Conservation (phyloP, 2,113 vertebrate genomes). For the Prionailurus viverrinus region DNA sequence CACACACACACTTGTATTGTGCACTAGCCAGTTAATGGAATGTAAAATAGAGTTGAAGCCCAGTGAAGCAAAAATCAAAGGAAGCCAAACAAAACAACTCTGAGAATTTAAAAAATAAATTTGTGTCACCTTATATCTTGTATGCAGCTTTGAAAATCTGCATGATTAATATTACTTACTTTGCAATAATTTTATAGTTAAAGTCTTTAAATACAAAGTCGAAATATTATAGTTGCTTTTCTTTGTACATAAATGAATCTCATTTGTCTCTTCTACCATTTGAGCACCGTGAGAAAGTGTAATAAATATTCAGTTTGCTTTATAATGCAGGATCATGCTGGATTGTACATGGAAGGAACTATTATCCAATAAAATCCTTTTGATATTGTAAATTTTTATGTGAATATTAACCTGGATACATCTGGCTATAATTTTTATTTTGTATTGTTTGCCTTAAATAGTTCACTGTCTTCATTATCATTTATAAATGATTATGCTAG, state of each 20-base stretch:
- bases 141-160: not conserved
- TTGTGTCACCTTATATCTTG: not conserved
- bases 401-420: not conserved
- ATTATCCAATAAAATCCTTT: not conserved
- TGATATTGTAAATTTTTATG: conserved; percentile 45
- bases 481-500: conserved; percentile 23
- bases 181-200: conserved; percentile 18
- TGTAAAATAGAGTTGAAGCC: not conserved
- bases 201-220: not conserved
- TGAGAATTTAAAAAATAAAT: conserved; percentile 10
- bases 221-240: conserved; percentile 23
- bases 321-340: not conserved
- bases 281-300: not conserved
- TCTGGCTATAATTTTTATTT: not conserved
- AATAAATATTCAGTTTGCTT: conserved; percentile 7
- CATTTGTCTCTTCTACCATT: not conserved
- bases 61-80: not conserved
- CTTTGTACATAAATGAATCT: conserved; percentile 6
- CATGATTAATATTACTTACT: not conserved
- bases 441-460: conserved; percentile 52
- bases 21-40: not conserved
- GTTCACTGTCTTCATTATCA: not conserved
- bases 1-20: not conserved
- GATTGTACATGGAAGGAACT: not conserved
- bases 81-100: not conserved